Percentiles rank a stretch among this genome's conserved stretches.
phyloP scores from a whole-genome alignment of 2,888 invertebrate species.

The Sinhomidia bicolor region DNA sequence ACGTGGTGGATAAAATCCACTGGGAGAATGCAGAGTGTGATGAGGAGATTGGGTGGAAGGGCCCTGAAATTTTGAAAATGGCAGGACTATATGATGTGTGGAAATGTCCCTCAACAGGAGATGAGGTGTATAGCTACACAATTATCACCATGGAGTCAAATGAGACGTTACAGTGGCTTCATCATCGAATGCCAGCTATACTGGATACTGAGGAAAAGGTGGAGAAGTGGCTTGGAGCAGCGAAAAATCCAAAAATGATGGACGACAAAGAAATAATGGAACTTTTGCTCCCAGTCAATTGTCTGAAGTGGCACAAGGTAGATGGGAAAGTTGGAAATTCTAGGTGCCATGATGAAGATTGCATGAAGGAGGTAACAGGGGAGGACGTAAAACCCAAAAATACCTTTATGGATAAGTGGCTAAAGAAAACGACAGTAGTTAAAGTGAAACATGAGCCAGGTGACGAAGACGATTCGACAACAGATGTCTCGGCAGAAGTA shows the following conservation, averaged over 20 bases:
- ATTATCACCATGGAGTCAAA: conserved; percentile 90
- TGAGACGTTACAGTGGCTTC: conserved; percentile 87
- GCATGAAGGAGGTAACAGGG: conserved; percentile 81
- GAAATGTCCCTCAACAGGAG: conserved; percentile 83
- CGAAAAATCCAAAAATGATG: conserved; percentile 82
- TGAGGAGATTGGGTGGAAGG: conserved; percentile 85
- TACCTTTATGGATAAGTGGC: conserved; percentile 77
- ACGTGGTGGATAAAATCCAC: not conserved
- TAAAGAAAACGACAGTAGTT: conserved; percentile 45
- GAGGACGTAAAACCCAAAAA: conserved; percentile 30
- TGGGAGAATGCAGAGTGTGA: conserved; percentile 81
- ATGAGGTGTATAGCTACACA: conserved; percentile 87
- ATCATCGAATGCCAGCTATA: conserved; percentile 91
- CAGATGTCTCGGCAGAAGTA: not conserved
- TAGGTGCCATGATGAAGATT: conserved; percentile 85
- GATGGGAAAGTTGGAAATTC: conserved; percentile 88
- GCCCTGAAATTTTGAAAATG: conserved; percentile 87
- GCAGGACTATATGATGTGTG: conserved; percentile 90
- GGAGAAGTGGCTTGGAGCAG: conserved; percentile 85
- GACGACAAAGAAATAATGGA: conserved; percentile 83
- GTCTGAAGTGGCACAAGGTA: conserved; percentile 87
- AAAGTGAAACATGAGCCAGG: not conserved
- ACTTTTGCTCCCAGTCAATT: conserved; percentile 84
- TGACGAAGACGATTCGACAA: not conserved
- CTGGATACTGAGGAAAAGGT: conserved; percentile 87